Base-by-base conservation (phyloP, 2,797 vertebrate genomes). In the Sebastes aleutianus region DNA sequence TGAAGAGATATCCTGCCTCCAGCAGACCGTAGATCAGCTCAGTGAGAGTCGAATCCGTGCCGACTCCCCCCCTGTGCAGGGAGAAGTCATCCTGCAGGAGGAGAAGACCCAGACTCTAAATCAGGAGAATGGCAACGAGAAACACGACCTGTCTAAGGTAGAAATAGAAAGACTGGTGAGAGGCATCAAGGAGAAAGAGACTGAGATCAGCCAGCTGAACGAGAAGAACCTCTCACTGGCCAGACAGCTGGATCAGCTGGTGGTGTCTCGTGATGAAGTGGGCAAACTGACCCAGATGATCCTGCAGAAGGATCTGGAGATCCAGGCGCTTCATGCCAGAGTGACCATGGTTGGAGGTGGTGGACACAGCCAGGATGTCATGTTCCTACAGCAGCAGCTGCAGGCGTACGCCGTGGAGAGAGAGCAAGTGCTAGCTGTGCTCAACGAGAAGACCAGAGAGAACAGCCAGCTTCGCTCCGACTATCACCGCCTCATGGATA, bases 161-260 rank as follows among this genome's bases (percentile, higher is more conserved):
- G 99, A 99, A 87, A 96, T 98, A 4, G 97, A 98, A 71, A 96
- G 92, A 75, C 89, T 99, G 74, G 96, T 99, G 29, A 96, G 93
- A 87, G 98, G 98, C 76, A 97, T 99, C 84, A 97, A 97, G 89
- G 98, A 99, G 90, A 97, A 98, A n/a, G 99, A 99, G 82, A 96
- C 95, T 1, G 98, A 99, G 90, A 99, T 99, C 82, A 95, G 96
- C 80, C 96, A 97, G 85, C 93, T 99, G 43, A 98, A 97, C 62
- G 98, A 99, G 90, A 99, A 97, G 92, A 99, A 99, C 85, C 79
- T 98, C 26, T 97, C 95, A 2, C 81, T 99, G 65, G 95, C 96
- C 76, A 96, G 93, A 75, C 97, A 97, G 91, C 95, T 99, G 69
- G 98, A 99, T 85, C 97, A 98, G 87, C 92, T 99, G 76, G 91